phyloP scores from a whole-genome alignment of 2,797 vertebrate genomes.

The Sebastes jordani region DNA sequence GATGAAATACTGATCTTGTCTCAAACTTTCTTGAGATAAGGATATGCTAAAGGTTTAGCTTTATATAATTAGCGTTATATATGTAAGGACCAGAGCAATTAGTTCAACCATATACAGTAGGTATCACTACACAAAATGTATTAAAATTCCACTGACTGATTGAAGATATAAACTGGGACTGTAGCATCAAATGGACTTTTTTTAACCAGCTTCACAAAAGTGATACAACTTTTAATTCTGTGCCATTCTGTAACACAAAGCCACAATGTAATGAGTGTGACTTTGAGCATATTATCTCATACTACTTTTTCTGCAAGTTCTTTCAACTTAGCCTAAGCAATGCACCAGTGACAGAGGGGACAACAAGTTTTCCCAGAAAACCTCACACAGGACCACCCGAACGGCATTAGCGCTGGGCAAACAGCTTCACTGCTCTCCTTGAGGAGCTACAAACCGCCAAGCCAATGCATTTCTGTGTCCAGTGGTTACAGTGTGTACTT shows the following conservation, averaged over 20 bases:
- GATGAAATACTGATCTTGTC: neutral
- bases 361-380: conserved; percentile 50
- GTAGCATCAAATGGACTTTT: too few species aligned
- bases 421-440: conserved; percentile 22
- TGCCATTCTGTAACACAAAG: neutral
- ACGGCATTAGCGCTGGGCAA: conserved; percentile 6
- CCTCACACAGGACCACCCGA: conserved; percentile 60
- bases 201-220: too few species aligned
- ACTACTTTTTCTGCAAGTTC: neutral
- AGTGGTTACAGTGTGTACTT: conserved; percentile 18
- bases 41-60: neutral
- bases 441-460: conserved; percentile 46
- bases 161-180: too few species aligned
- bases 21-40: neutral
- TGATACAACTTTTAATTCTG: too few species aligned
- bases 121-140: too few species aligned
- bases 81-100: neutral
- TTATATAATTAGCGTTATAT: neutral
- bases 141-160: too few species aligned
- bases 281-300: neutral
- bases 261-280: neutral
- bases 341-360: conserved; percentile 18
- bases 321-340: neutral
- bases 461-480: conserved; percentile 19
- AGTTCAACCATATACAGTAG: neutral